A percentile compares a stretch with the other conserved stretches of the same genome.
phyloP scores from a whole-genome alignment of 1,140 invertebrate genomes.

The Rhagoletis pomonella region DNA sequence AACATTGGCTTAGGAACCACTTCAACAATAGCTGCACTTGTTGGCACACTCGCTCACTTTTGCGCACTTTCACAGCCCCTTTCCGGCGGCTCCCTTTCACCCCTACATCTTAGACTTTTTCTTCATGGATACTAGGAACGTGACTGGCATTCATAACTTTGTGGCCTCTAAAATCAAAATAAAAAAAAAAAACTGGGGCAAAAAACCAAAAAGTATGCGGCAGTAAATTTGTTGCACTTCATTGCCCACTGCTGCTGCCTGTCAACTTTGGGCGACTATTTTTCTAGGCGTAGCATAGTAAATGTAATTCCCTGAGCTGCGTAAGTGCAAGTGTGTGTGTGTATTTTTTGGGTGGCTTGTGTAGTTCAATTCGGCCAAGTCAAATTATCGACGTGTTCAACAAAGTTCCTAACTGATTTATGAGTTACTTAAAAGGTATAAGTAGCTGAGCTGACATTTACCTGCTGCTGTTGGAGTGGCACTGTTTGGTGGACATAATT shows the following conservation, averaged over 20 bases:
- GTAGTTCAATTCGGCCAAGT: not conserved
- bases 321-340: not conserved
- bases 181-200: not conserved
- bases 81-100: not conserved
- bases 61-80: not conserved
- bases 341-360: not conserved
- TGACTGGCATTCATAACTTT: slow-evolving; percentile 33
- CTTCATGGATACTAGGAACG: not conserved
- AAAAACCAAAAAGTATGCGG: not conserved
- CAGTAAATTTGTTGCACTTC: slow-evolving; percentile 48
- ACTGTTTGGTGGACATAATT: slow-evolving; percentile 11
- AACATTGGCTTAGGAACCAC: not conserved
- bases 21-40: not conserved
- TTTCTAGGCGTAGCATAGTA: not conserved
- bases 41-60: too few species aligned
- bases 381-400: slow-evolving; percentile 43
- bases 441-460: slow-evolving; percentile 49
- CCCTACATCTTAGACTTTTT: not conserved
- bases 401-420: slow-evolving; percentile 38
- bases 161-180: not conserved
- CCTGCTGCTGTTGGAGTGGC: not conserved
- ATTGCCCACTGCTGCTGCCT: slow-evolving; percentile 36
- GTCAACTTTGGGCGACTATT: not conserved
- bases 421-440: slow-evolving; percentile 34
- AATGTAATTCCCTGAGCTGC: not conserved